These are phyloP conservation scores for Pseudeuparius sepicola DNA, from an alignment of 2,888 invertebrate species.

Conservation along the genomic window DNA sequence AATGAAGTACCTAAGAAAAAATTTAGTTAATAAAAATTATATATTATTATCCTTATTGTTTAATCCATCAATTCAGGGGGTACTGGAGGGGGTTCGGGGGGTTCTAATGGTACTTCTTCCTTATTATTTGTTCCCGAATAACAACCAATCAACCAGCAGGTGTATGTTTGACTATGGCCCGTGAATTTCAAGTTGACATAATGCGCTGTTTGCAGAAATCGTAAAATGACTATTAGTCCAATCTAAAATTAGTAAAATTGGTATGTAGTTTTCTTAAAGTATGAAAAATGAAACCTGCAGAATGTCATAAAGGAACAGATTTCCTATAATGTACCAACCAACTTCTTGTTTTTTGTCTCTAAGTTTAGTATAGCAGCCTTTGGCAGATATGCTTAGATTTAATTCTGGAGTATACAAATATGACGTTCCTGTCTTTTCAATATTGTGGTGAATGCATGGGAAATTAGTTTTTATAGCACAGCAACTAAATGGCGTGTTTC, in stretches of 20 bases:
- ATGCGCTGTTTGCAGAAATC: conserved; percentile 37
- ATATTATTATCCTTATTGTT: too few relatives aligned
- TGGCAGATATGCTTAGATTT: conserved; percentile 35
- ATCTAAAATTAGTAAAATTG: too few relatives aligned
- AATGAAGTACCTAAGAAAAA: conserved; percentile 32
- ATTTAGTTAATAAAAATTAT: conserved; percentile 5
- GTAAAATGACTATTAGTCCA: too few relatives aligned
- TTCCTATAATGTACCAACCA: conserved; percentile 33
- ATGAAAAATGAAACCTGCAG: too few relatives aligned
- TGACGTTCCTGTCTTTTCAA: conserved; percentile 43
- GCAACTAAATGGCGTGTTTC: conserved; percentile 54
- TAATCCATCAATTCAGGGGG: conserved; percentile 21
- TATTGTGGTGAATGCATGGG: conserved; percentile 50
- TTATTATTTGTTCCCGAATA: conserved; percentile 27
- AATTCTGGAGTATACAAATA: conserved; percentile 45
- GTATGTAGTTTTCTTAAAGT: too few relatives aligned
- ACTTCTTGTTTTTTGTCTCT: conserved; percentile 29
- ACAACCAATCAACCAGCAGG: conserved; percentile 34
- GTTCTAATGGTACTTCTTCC: conserved; percentile 14
- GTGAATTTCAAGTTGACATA: conserved; percentile 28
- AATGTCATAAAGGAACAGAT: conserved; percentile 27
- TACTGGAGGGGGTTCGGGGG: conserved; percentile 19
- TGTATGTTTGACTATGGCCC: conserved; percentile 29
- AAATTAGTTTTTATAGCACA: conserved; percentile 45
- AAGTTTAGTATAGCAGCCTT: conserved; percentile 34